These are phyloP conservation scores for Notechis scutatus DNA, from an alignment of 2,113 vertebrate genomes.

Conservation along the genomic window DNA sequence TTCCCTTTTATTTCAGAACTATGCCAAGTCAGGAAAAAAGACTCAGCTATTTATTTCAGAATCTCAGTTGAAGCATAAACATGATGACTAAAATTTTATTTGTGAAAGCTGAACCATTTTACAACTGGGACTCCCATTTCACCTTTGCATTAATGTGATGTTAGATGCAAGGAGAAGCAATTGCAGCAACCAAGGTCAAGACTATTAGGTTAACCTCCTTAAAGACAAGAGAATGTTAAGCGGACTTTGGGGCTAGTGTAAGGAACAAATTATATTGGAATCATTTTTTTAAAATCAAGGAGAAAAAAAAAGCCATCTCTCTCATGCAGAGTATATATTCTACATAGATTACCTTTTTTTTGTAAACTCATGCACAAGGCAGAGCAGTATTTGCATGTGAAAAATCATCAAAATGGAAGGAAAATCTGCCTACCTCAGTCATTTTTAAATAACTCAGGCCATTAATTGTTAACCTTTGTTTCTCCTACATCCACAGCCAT, in stretches of 20 bases:
- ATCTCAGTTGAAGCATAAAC: background rate
- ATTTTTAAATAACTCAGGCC: conserved; percentile 73
- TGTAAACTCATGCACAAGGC: conserved; percentile 28
- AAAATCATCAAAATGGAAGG: conserved; percentile 68
- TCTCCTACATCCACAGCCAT: conserved; percentile 63
- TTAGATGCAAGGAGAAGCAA: background rate
- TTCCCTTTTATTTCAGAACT: background rate
- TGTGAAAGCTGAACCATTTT: background rate
- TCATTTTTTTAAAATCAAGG: background rate
- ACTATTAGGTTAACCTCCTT: background rate
- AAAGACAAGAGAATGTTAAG: background rate
- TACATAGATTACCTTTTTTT: conserved; percentile 37
- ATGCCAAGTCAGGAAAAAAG: background rate
- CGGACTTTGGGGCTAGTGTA: background rate
- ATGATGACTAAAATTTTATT: background rate
- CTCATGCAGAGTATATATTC: conserved; percentile 22
- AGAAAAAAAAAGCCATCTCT: background rate
- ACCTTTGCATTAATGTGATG: background rate
- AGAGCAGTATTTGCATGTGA: conserved; percentile 58
- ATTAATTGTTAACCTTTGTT: conserved; percentile 76
- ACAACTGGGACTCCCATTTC: background rate
- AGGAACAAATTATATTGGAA: background rate
- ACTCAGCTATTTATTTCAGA: background rate
- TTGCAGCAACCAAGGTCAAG: background rate
- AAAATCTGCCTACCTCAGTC: conserved; percentile 69